These are phyloP conservation scores for Diphyllodes magnificus DNA, from an alignment of 2,113 vertebrate genomes.

Conservation along the genomic window DNA sequence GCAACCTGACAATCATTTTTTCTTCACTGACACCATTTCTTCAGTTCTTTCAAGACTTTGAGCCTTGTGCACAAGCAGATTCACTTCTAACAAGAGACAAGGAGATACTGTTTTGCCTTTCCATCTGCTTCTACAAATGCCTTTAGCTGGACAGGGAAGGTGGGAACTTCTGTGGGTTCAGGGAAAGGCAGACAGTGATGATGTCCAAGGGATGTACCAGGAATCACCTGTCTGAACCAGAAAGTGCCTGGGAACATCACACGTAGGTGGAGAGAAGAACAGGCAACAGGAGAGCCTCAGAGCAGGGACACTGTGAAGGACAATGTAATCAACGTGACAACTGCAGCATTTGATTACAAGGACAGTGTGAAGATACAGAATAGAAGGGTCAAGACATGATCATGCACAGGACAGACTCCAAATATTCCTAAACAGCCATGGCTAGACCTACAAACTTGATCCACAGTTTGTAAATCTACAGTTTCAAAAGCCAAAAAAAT, in stretches of 20 bases:
- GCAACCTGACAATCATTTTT: background rate
- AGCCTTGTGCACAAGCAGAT: background rate
- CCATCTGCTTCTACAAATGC: background rate
- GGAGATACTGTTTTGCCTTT: background rate
- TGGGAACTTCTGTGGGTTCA: background rate
- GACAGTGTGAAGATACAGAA: background rate
- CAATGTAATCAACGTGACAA: background rate
- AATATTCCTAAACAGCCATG: background rate
- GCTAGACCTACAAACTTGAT: background rate
- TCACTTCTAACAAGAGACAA: background rate
- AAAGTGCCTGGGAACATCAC: background rate
- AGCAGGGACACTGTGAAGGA: background rate
- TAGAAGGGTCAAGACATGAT: background rate
- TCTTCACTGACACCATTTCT: background rate
- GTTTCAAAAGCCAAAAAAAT: background rate
- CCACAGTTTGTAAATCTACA: background rate
- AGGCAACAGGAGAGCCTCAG: background rate
- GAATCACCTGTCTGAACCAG: background rate
- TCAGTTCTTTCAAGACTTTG: background rate
- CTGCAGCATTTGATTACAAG: background rate
- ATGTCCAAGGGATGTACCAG: background rate
- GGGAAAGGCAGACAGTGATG: background rate
- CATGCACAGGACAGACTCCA: background rate
- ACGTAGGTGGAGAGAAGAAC: background rate
- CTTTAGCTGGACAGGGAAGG: background rate